These are phyloP conservation scores for Channallabes apus DNA, from an alignment of 2,797 vertebrate genomes.

Conservation along the genomic window DNA sequence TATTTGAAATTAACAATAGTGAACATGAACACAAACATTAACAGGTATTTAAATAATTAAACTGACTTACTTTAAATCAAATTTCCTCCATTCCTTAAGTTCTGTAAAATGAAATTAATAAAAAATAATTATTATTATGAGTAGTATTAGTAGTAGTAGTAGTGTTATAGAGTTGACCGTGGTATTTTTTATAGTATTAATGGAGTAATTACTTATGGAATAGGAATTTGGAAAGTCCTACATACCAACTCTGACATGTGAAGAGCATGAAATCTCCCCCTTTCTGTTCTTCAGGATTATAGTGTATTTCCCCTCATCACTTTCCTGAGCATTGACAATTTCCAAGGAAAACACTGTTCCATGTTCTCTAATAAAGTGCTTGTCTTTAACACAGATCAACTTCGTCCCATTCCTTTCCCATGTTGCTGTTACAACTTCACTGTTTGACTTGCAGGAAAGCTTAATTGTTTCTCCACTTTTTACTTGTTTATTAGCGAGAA, in stretches of 20 bases:
- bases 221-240: background rate
- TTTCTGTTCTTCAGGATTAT: background rate
- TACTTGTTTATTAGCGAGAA: constrained; percentile 4
- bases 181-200: background rate
- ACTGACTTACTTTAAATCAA: background rate
- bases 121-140: no score
- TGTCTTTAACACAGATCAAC: background rate
- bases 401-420: background rate
- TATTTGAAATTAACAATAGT: background rate
- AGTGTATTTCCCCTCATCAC: constrained; percentile 7
- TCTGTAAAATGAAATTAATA: background rate
- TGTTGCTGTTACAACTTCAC: background rate
- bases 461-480: background rate
- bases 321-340: background rate
- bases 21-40: background rate
- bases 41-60: background rate
- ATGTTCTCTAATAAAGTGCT: background rate
- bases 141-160: no score
- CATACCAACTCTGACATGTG: background rate
- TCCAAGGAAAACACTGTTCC: background rate
- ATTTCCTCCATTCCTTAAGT: background rate
- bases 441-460: background rate
- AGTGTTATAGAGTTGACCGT: background rate
- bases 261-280: background rate
- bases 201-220: background rate